A percentile compares a stretch with the other conserved stretches of the same genome.
phyloP scores from a whole-genome alignment of 2,113 vertebrate genomes.

The Pelobates fuscus region DNA sequence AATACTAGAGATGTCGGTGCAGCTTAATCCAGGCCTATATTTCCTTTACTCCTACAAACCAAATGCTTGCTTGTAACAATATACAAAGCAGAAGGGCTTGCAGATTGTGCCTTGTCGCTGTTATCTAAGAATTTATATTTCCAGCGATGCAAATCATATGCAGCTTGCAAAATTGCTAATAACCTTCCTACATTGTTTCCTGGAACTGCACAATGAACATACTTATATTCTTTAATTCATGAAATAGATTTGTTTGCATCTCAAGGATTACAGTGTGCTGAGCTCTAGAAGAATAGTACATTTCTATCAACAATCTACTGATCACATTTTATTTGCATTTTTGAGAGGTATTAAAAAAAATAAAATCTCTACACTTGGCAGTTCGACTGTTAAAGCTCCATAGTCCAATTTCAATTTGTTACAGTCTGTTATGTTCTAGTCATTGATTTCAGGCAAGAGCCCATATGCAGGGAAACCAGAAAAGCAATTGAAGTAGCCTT shows the following conservation, averaged over 20 bases:
- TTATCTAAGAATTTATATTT: slow-evolving; percentile 6
- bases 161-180: slow-evolving; percentile 19
- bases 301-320: too few species aligned
- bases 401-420: too few species aligned
- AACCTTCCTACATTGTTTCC: background rate
- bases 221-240: background rate
- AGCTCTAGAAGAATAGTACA: background rate
- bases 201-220: background rate
- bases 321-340: too few species aligned
- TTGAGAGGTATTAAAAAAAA: too few species aligned
- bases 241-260: background rate
- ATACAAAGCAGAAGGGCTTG: background rate
- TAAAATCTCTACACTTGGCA: too few species aligned
- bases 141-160: slow-evolving; percentile 2
- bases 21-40: too few species aligned
- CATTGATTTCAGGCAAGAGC: too few species aligned
- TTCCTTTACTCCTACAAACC: background rate
- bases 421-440: too few species aligned
- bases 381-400: too few species aligned
- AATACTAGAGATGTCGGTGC: too few species aligned
- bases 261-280: background rate
- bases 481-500: too few species aligned
- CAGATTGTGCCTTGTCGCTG: slow-evolving; percentile 1
- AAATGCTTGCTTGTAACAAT: background rate
- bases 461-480: too few species aligned